These are phyloP conservation scores for Hippocampus abdominalis DNA, from an alignment of 2,113 vertebrate species.

Conservation along the genomic window DNA sequence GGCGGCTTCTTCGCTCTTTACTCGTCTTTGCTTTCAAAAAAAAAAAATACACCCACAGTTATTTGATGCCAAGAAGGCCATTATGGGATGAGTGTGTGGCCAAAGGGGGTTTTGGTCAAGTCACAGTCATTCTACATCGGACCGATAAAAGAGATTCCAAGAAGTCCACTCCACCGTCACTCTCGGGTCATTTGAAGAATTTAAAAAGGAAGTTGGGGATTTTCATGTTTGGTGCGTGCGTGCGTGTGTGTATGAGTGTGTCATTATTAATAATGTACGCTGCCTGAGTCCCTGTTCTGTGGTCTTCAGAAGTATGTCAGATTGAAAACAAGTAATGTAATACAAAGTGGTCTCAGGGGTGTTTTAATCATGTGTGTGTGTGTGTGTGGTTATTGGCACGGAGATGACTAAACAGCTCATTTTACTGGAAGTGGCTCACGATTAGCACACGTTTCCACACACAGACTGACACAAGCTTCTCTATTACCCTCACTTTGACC, in stretches of 20 bases:
- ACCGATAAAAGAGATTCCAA: background rate
- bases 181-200: background rate
- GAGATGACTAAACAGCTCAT: background rate
- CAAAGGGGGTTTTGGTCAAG: background rate
- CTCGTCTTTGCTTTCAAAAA: background rate
- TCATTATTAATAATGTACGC: background rate
- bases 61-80: background rate
- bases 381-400: background rate
- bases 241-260: background rate
- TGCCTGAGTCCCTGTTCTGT: background rate
- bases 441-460: background rate
- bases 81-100: background rate
- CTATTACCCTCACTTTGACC: no score
- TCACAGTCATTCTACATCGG: background rate
- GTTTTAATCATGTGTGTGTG: background rate
- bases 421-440: background rate
- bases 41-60: background rate
- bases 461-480: background rate
- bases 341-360: background rate
- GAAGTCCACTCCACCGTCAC: background rate
- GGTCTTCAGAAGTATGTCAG: background rate
- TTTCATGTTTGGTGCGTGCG: background rate
- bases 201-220: background rate
- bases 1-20: background rate
- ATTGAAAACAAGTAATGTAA: constrained; percentile 1